These are phyloP conservation scores for Venusia cambrica DNA, from an alignment of 2,888 invertebrate species.

Conservation along the genomic window DNA sequence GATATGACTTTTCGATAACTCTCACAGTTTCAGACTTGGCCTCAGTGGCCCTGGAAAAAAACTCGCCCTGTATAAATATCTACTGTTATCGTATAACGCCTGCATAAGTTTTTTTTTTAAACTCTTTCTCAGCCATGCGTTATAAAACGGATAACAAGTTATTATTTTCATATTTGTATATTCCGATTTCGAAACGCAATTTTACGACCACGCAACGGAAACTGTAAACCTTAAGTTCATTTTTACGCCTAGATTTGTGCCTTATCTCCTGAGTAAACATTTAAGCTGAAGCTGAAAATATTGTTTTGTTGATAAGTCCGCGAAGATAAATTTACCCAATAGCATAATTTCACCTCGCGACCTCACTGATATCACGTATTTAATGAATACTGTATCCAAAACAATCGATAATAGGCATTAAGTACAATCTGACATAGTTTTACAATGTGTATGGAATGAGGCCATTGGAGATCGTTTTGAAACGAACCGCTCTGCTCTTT, in stretches of 20 bases:
- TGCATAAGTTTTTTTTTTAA: no score
- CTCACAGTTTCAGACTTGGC: no score
- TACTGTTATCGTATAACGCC: no score
- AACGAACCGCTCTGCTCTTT: constrained; percentile 38
- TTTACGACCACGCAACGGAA: constrained; percentile 44
- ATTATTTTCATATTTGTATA: constrained; percentile 43
- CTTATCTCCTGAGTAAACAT: no score
- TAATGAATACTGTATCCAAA: constrained; percentile 62
- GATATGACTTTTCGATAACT: no score
- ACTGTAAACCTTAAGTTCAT: constrained; percentile 35
- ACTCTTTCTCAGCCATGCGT: constrained; percentile 35
- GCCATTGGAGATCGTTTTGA: constrained; percentile 38
- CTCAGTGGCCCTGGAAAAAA: no score
- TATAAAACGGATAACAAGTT: constrained; percentile 50
- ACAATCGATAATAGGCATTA: constrained; percentile 47
- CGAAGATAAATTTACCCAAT: constrained; percentile 42
- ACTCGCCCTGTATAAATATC: no score
- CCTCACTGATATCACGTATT: constrained; percentile 56
- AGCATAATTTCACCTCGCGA: constrained; percentile 47
- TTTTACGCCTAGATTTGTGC: no score
- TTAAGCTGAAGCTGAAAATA: no score
- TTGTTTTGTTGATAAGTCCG: constrained; percentile 52
- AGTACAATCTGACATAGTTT: constrained; percentile 22
- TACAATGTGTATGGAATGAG: constrained; percentile 17
- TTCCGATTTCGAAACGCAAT: constrained; percentile 35